Conservation (phyloP, 1,140 invertebrate genomes). For the Danaus plexippus region DNA sequence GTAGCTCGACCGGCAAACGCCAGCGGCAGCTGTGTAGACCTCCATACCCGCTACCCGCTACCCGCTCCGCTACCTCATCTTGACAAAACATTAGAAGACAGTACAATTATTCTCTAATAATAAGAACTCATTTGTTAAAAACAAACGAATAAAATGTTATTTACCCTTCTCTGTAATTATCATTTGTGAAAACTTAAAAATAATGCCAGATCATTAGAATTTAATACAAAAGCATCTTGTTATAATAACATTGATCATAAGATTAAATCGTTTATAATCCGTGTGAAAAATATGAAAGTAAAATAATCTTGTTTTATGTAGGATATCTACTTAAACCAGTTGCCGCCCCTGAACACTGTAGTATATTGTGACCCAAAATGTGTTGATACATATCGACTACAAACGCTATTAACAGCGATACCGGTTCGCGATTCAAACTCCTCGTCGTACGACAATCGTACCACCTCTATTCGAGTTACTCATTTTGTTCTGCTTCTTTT, state of each 20-base stretch:
- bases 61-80: conserved; percentile 16
- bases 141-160: no score
- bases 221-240: no score
- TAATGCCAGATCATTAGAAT: no score
- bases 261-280: no score
- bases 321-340: conserved; percentile 28
- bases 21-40: no score
- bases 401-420: conserved; percentile 38
- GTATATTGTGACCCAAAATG: conserved; percentile 27
- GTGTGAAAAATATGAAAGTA: conserved; percentile 29
- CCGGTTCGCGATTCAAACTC: conserved; percentile 24
- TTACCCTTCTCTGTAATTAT: no score
- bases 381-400: conserved; percentile 16
- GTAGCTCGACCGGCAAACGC: neutral
- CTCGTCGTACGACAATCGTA: conserved; percentile 45
- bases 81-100: no score
- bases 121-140: no score
- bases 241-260: no score
- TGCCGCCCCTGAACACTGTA: conserved; percentile 29
- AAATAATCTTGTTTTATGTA: conserved; percentile 26
- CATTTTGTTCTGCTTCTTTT: conserved; percentile 10
- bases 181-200: no score
- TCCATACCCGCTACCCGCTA: conserved; percentile 2
- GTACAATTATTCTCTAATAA: no score
- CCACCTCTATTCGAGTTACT: conserved; percentile 34